Conservation (phyloP, 2,797 vertebrate species). For the Lindbergichthys nudifrons region DNA sequence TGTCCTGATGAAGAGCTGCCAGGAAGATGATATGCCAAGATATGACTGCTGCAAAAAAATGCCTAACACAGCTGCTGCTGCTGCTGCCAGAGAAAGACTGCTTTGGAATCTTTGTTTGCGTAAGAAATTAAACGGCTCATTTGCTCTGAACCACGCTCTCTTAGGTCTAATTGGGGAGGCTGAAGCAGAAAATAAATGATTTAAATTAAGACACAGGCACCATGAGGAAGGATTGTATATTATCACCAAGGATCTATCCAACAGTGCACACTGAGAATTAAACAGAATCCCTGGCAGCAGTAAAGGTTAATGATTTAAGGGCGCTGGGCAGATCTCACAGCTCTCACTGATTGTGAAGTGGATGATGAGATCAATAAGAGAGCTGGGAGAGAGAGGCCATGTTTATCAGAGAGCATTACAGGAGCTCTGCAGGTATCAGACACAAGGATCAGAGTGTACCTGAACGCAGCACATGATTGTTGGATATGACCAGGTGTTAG, state of each 20-base stretch:
- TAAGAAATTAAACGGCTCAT: conserved; percentile 33
- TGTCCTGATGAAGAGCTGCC: conserved; percentile 34
- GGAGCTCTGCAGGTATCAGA: conserved; percentile 20
- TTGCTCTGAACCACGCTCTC: not conserved
- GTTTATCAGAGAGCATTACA: not conserved
- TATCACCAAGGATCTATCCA: conserved; percentile 38
- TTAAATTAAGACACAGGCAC: conserved; percentile 24
- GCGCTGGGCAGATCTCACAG: conserved; percentile 3
- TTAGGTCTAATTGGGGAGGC: not conserved
- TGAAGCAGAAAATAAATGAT: conserved; percentile 3
- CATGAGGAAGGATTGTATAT: conserved; percentile 16
- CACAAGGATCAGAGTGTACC: not conserved
- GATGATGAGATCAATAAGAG: conserved; percentile 19
- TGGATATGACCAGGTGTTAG: not conserved
- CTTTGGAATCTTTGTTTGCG: conserved; percentile 31
- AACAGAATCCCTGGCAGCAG: conserved; percentile 45
- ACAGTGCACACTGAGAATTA: conserved; percentile 38
- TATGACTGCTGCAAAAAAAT: not conserved
- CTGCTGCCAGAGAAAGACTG: not conserved
- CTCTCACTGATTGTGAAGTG: conserved; percentile 41
- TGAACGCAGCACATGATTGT: not conserved
- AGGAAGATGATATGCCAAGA: conserved; percentile 32
- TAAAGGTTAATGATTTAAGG: conserved; percentile 78
- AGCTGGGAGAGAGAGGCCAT: not conserved
- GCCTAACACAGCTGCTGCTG: conserved; percentile 14